Evolutionary conservation across 2,888 invertebrate species (phyloP).

Genomic region (Diaperis boleti): DNA sequence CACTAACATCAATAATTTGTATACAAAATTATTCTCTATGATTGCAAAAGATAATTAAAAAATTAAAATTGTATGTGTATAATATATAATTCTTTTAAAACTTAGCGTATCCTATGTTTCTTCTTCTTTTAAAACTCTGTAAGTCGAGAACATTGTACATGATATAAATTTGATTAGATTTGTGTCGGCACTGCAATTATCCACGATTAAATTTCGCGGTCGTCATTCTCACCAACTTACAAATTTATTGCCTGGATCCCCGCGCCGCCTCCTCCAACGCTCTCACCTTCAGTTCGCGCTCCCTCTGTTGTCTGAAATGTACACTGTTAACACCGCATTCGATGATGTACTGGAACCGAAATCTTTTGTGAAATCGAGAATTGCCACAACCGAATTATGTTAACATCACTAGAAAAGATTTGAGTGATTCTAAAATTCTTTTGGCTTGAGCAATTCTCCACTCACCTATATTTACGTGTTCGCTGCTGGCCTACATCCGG

Average conservation of each 20-base stretch:
- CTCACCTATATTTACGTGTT: too few relatives aligned
- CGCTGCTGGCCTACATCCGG: too few relatives aligned
- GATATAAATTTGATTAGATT: constrained; percentile 27
- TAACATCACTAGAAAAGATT: too few relatives aligned
- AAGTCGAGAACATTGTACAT: constrained; percentile 31
- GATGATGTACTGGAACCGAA: too few relatives aligned
- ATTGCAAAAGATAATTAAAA: constrained; percentile 59
- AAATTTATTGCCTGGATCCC: constrained; percentile 69
- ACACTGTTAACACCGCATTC: background rate
- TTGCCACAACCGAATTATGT: background rate
- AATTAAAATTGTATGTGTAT: constrained; percentile 49
- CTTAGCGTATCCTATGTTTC: constrained; percentile 23
- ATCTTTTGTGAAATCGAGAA: background rate
- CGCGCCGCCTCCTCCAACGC: constrained; percentile 88
- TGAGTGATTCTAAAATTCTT: too few relatives aligned
- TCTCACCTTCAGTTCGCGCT: constrained; percentile 87
- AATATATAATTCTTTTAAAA: constrained; percentile 30
- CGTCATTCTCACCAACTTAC: background rate
- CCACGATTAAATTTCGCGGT: background rate
- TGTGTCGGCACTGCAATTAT: constrained; percentile 13
- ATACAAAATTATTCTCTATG: constrained; percentile 52
- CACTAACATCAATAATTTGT: constrained; percentile 46
- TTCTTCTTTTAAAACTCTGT: constrained; percentile 4
- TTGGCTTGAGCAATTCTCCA: too few relatives aligned
- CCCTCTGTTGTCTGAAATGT: constrained; percentile 76